phyloP scores from a whole-genome alignment of 2,797 vertebrate species.

The Coreius guichenoti region DNA sequence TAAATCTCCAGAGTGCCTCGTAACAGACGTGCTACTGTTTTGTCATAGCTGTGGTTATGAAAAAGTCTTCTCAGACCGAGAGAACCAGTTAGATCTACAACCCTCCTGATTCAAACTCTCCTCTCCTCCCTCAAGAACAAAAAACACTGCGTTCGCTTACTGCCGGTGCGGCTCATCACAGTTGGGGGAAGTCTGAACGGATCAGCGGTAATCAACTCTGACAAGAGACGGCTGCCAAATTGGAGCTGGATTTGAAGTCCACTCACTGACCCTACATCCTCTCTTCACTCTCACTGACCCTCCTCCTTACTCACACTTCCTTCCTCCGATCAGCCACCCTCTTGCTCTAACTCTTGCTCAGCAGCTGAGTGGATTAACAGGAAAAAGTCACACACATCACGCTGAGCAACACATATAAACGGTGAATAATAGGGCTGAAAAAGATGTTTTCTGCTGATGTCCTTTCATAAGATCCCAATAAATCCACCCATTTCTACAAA shows the following conservation, averaged over 20 bases:
- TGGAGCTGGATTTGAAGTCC: conserved; percentile 74
- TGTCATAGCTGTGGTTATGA: conserved; percentile 38
- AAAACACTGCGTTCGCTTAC: conserved; percentile 69
- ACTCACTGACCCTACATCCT: conserved; percentile 56
- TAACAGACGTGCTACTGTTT: conserved; percentile 9
- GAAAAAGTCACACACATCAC: neutral
- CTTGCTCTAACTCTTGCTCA: conserved; percentile 17
- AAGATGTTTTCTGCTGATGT: neutral
- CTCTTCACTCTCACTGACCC: conserved; percentile 40
- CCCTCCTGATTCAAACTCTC: conserved; percentile 8
- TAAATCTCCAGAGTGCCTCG: conserved; percentile 37
- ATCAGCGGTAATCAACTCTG: conserved; percentile 81
- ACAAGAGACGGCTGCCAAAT: conserved; percentile 78
- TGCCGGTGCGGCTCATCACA: conserved; percentile 70
- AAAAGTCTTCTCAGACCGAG: neutral
- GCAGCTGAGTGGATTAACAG: conserved; percentile 29
- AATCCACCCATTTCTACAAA: neutral
- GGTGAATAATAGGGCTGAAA: neutral
- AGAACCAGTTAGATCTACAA: conserved; percentile 1
- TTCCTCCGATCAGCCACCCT: conserved; percentile 12
- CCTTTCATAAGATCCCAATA: neutral
- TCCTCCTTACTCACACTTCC: conserved; percentile 38
- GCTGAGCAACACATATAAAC: neutral
- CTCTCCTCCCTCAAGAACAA: conserved; percentile 11
- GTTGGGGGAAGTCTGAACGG: conserved; percentile 80